Evolutionary conservation across 2,888 invertebrate genomes (phyloP), one percentile per base, ranked within the genome.

Genomic region (Scaptomyza flava): DNA sequence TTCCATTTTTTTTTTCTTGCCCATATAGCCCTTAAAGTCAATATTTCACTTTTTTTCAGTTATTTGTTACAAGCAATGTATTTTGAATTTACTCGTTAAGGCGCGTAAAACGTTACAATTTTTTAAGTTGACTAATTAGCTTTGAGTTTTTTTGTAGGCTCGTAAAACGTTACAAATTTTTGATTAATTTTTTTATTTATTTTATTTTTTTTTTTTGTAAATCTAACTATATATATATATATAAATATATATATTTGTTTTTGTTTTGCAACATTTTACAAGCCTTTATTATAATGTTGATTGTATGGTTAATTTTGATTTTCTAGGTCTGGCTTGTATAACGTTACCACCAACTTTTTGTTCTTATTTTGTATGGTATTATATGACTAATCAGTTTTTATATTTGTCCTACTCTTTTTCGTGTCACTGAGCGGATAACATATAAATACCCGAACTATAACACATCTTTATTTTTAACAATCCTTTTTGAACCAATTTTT

Each of bases 91-190:
- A 53, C 6, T 81, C 31, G 47, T 82, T 69, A 69, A 78, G 83
- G 85, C 81, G 30, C 81, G 81, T 81, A 81, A 69, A 70, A 81
- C 81, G 78, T 82, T 85, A 80, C 84, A 67, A 31, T 53, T 45
- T 52, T 52, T 14, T 20, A 6, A 42, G n/a, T 2, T 36, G 46
- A 42, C 48, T 48, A 56, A 11, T 36, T 61, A 12, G 8, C 12
- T 14, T 7, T 3, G 14, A 17, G 6, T 6, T 11, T 3, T 11
- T 38, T 30, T 23, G 11, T 51, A 38, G 51, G 72, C 68, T 41
- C 51, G 74, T 75, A 75, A 51, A 61, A 75, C 74, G 51, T 56
- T 65, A 9, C 2, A 6, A 9, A 27, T 9, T n/a, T 11, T 36
- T 17, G 27, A 8, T 20, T 11, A 17, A 1, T 17, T 9, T 30